Base-by-base conservation (phyloP, 2,888 invertebrate genomes). In the Eurois occulta region DNA sequence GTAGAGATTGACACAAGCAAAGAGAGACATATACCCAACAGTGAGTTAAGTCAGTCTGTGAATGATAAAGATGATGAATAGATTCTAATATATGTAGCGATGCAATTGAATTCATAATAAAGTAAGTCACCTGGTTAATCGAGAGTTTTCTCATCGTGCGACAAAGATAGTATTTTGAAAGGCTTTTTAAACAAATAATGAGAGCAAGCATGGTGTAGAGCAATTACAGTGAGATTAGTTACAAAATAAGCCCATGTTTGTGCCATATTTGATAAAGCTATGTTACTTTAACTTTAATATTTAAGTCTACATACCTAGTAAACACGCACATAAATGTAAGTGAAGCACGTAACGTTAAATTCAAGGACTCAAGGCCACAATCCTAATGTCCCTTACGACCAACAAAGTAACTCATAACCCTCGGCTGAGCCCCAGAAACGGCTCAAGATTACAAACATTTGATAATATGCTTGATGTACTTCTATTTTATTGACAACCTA, bases 401-500 rank as follows among this genome's bases (percentile, higher is more conserved):
- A 16, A 71, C 70, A 35, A 46, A 83, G 16, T 65, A 35, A 68
- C 21, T 52, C n/a, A 74, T 64, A 72, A 48, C 55, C 71, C 52
- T 55, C 38, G 16, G 10, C 41, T 11, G 18, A 38, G 43, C 35
- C 16, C 38, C 28, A 38, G 24, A 62, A 67, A 77, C 11, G 18
- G 28, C 11, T 48, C 13, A 0, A 80, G 68, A 75, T 69, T 69
- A 75, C 41, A 81, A 62, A 52, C 24, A 24, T 11, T 79, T 38
- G 24, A 43, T 67, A 67, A 1, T 35, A 35, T 6, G 32, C 24
- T 24, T 72, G 24, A 46, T 35, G 5, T 60, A 67, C 35, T 35
- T 66, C 71, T 24, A 41, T 66, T 18, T 77, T 48, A 62, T 24
- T 16, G 5, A 52, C 8, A 35, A 21, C 35, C 62, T 35, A 32